phyloP scores from a whole-genome alignment of 2,888 invertebrate genomes.

The Apocheima hispidaria region DNA sequence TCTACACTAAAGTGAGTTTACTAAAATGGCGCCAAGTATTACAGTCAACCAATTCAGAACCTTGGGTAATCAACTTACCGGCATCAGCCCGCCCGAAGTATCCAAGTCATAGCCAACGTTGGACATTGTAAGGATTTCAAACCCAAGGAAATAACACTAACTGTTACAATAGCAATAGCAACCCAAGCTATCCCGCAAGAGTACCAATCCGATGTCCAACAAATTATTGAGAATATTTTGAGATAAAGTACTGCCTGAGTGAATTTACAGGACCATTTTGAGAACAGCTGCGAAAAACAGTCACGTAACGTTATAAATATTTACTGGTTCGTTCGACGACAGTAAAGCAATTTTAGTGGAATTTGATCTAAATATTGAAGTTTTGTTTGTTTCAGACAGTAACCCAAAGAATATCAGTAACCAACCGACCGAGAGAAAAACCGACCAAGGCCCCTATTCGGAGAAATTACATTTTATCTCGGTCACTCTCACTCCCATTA shows the following conservation, averaged over 20 bases:
- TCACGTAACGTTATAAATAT: too few relatives aligned
- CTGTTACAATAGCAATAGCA: not conserved
- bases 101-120: constrained; percentile 91
- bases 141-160: not conserved
- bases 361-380: too few relatives aligned
- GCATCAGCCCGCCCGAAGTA: constrained; percentile 94
- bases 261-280: not conserved
- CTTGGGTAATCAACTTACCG: constrained; percentile 88
- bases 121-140: constrained; percentile 63
- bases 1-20: not conserved
- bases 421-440: too few relatives aligned
- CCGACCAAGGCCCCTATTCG: too few relatives aligned
- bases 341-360: too few relatives aligned
- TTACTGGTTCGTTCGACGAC: too few relatives aligned
- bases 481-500: too few relatives aligned
- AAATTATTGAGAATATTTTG: not conserved
- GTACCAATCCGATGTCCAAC: not conserved
- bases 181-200: not conserved
- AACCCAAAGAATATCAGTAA: too few relatives aligned
- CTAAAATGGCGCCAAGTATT: constrained; percentile 63
- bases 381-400: too few relatives aligned
- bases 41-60: constrained; percentile 25
- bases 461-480: too few relatives aligned
- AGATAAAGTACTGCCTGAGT: too few relatives aligned
- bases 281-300: too few relatives aligned